Base-by-base conservation (phyloP, 2,888 invertebrate genomes). In the Galerucella nymphaeae region DNA sequence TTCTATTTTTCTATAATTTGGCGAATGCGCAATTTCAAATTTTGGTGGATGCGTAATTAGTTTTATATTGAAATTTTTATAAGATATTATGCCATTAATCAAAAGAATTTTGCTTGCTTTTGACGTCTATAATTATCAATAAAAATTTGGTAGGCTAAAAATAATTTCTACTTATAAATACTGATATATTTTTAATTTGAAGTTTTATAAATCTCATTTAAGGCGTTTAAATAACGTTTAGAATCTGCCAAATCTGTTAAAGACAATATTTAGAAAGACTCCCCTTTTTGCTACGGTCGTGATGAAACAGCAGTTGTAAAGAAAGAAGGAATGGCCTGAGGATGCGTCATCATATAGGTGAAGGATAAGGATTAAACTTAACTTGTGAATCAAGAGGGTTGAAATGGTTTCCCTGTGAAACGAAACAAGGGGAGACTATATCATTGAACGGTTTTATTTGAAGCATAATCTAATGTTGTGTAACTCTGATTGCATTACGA, bases 271-370 rank as follows among this genome's bases (percentile, higher is more conserved):
- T 53, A 53, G 10, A 16, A 16, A 53, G 53, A 18, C n/a, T 59
- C n/a, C 59, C 59, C 59, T 38, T 59, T 59, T 38, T 30, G 11
- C n/a, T 30, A 59, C 59, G 59, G 30, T n/a, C 59, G 59, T 59
- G 59, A 38, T 59, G 38, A 59, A 38, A 38, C 38, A 70, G 69
- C 73, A 70, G 53, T 66, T 67, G 61, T 30, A 68, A 72, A 71
- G 71, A 75, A 74, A 72, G 68, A 70, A 73, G 74, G 73, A 75
- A 74, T 74, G 68, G 75, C 77, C 77, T 70, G 63, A 72, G 78
- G 79, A 80, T 81, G 82, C 82, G 82, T 82, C 82, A 82, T 74
- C 74, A 73, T 82, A 80, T 82, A 82, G 81, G 81, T 81, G 79
- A 80, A 79, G 81, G 80, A 80, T 79, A 77, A 78, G 80, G 82